Base-by-base conservation (phyloP, 2,888 invertebrate genomes). In the Torymus auratus region DNA sequence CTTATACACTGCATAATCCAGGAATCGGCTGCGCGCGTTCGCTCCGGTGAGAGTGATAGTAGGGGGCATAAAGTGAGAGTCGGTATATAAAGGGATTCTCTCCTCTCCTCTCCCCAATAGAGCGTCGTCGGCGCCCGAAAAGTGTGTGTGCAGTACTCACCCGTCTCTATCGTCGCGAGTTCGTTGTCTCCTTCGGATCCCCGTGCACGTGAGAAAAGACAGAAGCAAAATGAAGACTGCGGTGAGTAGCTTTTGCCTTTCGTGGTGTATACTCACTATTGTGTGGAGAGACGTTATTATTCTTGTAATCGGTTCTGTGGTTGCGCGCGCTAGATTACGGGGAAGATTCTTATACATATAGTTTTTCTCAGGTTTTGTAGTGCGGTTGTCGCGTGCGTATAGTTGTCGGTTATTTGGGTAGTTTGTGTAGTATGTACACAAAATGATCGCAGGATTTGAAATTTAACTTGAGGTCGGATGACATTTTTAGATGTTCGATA, bases 211-310 rank as follows among this genome's bases (percentile, higher is more conserved):
- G 28, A 28, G 3, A 28, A 2, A 7, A 28, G 3, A 28, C 7
- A 86, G 84, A 85, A 84, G 89, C 91, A 90, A 84, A 86, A 92
- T 92, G 92, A 92, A 91, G 88, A 88, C 89, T 86, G 86, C 91
- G 91, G 92, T 92, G 89, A 92, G 92, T 90, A 2, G 2, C 50
- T 53, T 23, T 56, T 64, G 53, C 55, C 15, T 53, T 13, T 52
- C 2, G 60, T n/a, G 56, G 69, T 20, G 69, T 1, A 20, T 20
- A n/a, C 20, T 20, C 20, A 20, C 20, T 20, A 20, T 20, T 20
- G 20, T 20, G 20, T 2, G 20, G 20, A 20, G 20, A 20, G 20
- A 20, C 20, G 20, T 20, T 20, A 20, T 20, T 20, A 20, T 20
- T 28, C 2, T 2, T 28, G 28, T 28, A 28, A 28, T 28, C 41